phyloP scores from a whole-genome alignment of 1,140 invertebrate species.

The Drosophila tani region DNA sequence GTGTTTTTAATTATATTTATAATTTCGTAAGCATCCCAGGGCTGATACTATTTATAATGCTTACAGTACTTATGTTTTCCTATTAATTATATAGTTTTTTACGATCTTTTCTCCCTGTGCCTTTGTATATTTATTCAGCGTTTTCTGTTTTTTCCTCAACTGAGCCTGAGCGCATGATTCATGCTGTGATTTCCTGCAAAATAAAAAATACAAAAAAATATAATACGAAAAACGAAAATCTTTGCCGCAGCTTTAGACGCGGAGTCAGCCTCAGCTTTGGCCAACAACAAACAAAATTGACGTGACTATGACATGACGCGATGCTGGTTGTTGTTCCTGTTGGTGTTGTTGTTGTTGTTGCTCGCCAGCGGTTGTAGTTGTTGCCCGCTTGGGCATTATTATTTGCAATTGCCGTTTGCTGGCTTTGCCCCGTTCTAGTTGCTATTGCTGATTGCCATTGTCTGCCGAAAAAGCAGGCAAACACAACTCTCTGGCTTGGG shows the following conservation, averaged over 20 bases:
- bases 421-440: constrained; percentile 77
- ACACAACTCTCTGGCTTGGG: constrained; percentile 21
- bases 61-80: neutral
- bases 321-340: constrained; percentile 39
- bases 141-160: constrained; percentile 41
- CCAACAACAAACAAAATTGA: constrained; percentile 74
- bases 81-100: neutral
- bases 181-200: constrained; percentile 81
- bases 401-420: constrained; percentile 79
- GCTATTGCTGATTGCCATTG: constrained; percentile 82
- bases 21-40: too few relatives aligned
- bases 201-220: constrained; percentile 19
- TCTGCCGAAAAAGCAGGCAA: constrained; percentile 79
- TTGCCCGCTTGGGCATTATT: constrained; percentile 78
- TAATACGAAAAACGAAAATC: constrained; percentile 37
- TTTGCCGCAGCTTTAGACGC: constrained; percentile 55
- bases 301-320: constrained; percentile 83
- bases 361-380: constrained; percentile 38
- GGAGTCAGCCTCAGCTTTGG: constrained; percentile 59
- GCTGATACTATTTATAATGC: neutral
- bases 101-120: constrained; percentile 25
- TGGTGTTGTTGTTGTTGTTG: constrained; percentile 14
- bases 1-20: neutral
- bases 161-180: constrained; percentile 70
- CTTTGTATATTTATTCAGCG: constrained; percentile 35